Evolutionary conservation across 2,113 vertebrate genomes (phyloP).

Genomic region (Gallinago media): DNA sequence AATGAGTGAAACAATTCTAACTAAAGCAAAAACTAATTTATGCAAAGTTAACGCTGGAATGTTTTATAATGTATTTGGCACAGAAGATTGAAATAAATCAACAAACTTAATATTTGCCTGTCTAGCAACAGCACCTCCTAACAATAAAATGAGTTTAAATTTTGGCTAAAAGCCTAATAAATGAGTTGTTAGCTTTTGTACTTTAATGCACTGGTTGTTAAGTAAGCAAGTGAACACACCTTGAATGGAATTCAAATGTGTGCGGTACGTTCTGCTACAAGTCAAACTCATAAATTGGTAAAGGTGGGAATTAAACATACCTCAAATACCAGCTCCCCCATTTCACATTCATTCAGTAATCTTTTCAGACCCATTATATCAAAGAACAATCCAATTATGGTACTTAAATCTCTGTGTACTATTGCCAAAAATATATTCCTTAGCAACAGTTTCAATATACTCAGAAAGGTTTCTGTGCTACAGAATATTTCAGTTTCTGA

Average conservation of each 20-base stretch:
- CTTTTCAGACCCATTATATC: slow-evolving; percentile 24
- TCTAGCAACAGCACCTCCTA: slow-evolving; percentile 13
- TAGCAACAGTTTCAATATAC: not conserved
- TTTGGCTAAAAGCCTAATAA: slow-evolving; percentile 48
- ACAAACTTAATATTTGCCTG: slow-evolving; percentile 35
- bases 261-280: not conserved
- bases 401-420: not conserved
- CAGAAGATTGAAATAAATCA: slow-evolving; percentile 38
- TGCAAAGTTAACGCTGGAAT: not conserved
- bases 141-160: slow-evolving; percentile 36
- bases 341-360: slow-evolving; percentile 8
- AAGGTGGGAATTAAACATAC: not conserved
- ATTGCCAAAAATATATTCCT: slow-evolving; percentile 26
- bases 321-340: not conserved
- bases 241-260: not conserved
- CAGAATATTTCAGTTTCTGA: not conserved
- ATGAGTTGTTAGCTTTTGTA: slow-evolving; percentile 44
- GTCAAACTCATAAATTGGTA: not conserved
- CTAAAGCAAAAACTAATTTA: slow-evolving; percentile 25
- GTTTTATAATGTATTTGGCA: slow-evolving; percentile 19
- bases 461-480: not conserved
- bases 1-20: not conserved
- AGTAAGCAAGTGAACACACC: slow-evolving; percentile 28
- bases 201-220: slow-evolving; percentile 54
- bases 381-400: slow-evolving; percentile 23